phyloP scores from a whole-genome alignment of 2,113 vertebrate genomes.

The Vulpes lagopus region DNA sequence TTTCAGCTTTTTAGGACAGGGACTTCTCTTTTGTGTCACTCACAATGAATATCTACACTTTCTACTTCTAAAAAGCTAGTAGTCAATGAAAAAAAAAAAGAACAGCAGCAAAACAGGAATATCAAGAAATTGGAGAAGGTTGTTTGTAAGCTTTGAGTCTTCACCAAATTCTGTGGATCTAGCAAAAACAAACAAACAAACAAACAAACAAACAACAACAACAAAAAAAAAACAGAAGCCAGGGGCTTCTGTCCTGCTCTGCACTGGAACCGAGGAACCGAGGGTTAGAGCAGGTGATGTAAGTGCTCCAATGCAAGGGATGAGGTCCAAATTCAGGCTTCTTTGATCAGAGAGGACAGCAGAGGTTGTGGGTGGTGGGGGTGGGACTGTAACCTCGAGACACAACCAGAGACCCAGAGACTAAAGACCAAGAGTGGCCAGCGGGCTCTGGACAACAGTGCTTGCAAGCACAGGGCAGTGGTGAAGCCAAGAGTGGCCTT shows the following conservation, averaged over 20 bases:
- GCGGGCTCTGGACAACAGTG: background rate
- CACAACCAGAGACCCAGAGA: background rate
- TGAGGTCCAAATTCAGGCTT: background rate
- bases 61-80: background rate
- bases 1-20: background rate
- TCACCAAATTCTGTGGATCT: background rate
- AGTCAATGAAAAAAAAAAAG: background rate
- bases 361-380: rapidly evolving
- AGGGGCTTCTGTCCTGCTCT: too few species aligned
- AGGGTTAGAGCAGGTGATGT: too few species aligned
- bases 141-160: background rate
- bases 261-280: rapidly evolving
- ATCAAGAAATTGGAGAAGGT: background rate
- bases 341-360: background rate
- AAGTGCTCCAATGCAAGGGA: background rate
- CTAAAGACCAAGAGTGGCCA: background rate
- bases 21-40: background rate
- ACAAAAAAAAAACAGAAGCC: too few species aligned
- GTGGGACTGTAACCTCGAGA: background rate
- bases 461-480: background rate
- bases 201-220: too few species aligned
- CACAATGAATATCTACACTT: background rate
- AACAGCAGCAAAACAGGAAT: background rate
- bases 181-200: background rate
- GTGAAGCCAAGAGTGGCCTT: background rate